Conservation (phyloP, 2,113 vertebrate genomes). For the Pimephales promelas region DNA sequence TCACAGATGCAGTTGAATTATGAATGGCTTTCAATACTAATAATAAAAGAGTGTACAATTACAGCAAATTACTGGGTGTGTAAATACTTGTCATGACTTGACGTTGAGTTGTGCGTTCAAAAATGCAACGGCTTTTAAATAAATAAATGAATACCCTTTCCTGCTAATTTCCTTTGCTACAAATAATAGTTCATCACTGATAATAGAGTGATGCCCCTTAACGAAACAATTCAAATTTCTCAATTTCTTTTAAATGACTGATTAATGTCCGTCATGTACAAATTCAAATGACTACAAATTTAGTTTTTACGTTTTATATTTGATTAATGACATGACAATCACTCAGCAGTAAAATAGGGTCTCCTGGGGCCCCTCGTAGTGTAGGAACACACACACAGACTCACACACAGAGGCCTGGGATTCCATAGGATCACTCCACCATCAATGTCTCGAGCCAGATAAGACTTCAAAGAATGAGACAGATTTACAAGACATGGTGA, state of each 20-base stretch:
- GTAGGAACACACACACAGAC: conserved; percentile 26
- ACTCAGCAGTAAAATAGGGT: background rate
- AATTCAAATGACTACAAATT: background rate
- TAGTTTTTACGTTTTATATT: background rate
- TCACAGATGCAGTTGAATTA: background rate
- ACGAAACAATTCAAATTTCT: background rate
- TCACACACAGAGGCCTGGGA: conserved; percentile 52
- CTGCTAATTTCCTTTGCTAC: background rate
- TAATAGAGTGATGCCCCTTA: too few species aligned
- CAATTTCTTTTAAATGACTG: background rate
- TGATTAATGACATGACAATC: background rate
- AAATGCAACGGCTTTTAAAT: background rate
- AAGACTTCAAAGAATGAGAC: conserved; percentile 75
- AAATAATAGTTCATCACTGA: too few species aligned
- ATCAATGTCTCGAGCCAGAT: conserved; percentile 63
- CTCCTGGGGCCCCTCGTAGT: background rate
- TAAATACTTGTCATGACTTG: background rate
- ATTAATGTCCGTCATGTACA: background rate
- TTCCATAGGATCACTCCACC: conserved; percentile 52
- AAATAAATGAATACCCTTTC: background rate
- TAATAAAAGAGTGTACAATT: background rate
- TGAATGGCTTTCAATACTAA: background rate
- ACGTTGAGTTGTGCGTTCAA: background rate
- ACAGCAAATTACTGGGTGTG: background rate
- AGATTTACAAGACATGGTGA: conserved; percentile 75